These are phyloP conservation scores for Patiria miniata DNA, from an alignment of 35 echinoderm and acorn worm genomes.

Conservation along the genomic window DNA sequence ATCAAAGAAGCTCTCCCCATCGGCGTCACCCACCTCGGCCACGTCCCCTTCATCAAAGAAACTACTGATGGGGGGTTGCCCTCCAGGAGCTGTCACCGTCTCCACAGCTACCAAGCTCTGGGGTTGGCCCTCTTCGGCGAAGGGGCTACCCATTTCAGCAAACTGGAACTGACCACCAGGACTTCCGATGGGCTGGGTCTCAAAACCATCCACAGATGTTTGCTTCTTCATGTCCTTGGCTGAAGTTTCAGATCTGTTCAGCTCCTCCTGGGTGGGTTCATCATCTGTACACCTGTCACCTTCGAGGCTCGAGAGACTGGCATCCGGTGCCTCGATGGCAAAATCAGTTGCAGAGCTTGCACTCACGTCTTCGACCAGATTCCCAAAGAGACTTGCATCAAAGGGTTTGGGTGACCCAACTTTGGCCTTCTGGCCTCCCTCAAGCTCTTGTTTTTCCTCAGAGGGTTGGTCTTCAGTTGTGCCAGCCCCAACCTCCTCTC, in stretches of 20 bases:
- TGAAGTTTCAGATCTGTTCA: background rate
- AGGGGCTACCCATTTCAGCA: background rate
- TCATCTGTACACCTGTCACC: background rate
- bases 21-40: background rate
- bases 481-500: background rate
- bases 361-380: background rate
- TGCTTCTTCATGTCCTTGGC: background rate
- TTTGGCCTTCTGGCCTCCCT: background rate
- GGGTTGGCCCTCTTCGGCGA: background rate
- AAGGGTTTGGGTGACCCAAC: constrained; percentile 46
- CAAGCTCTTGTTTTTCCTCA: background rate
- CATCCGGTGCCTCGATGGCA: background rate
- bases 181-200: constrained; percentile 34
- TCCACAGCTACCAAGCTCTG: background rate
- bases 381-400: constrained; percentile 59
- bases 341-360: constrained; percentile 20
- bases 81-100: background rate
- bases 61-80: background rate
- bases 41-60: constrained; percentile 34
- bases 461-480: background rate
- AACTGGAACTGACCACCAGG: constrained; percentile 16
- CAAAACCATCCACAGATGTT: constrained; percentile 23
- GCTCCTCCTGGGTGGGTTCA: background rate
- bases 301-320: background rate
- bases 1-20: constrained; percentile 54